Conservation (phyloP, 1,140 invertebrate species). For the Littorina saxatilis region DNA sequence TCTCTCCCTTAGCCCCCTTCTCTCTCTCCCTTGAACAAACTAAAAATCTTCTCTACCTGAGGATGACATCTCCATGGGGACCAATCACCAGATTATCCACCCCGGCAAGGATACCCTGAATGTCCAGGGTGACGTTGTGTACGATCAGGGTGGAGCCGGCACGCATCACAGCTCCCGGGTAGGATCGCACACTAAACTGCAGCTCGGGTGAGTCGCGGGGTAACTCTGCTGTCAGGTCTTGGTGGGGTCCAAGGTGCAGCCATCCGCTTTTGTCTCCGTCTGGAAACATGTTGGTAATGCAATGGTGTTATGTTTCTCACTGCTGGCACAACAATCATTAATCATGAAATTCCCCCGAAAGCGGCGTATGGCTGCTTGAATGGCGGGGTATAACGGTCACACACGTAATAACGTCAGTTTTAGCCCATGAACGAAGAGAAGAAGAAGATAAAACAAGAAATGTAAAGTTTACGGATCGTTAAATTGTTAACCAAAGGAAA, state of each 20-base stretch:
- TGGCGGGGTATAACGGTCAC: too few relatives aligned
- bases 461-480: too few relatives aligned
- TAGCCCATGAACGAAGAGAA: too few relatives aligned
- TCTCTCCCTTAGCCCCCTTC: too few relatives aligned
- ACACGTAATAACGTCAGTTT: too few relatives aligned
- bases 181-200: constrained; percentile 60
- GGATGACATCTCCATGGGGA: constrained; percentile 55
- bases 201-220: constrained; percentile 60
- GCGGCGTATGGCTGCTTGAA: too few relatives aligned
- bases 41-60: constrained; percentile 39
- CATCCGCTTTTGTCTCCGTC: constrained; percentile 61
- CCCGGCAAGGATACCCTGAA: constrained; percentile 57
- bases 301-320: too few relatives aligned
- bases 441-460: too few relatives aligned
- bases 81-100: constrained; percentile 55
- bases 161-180: constrained; percentile 54
- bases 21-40: too few relatives aligned
- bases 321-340: too few relatives aligned
- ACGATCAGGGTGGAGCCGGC: constrained; percentile 51
- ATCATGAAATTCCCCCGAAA: too few relatives aligned
- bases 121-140: constrained; percentile 60
- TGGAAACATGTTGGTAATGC: neutral
- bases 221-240: constrained; percentile 55
- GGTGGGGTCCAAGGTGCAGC: constrained; percentile 60
- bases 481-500: too few relatives aligned